Evolutionary conservation across 2,888 invertebrate genomes (phyloP), one percentile per base, ranked within the genome.

Genomic region (Hirtodrosophila duncani): DNA sequence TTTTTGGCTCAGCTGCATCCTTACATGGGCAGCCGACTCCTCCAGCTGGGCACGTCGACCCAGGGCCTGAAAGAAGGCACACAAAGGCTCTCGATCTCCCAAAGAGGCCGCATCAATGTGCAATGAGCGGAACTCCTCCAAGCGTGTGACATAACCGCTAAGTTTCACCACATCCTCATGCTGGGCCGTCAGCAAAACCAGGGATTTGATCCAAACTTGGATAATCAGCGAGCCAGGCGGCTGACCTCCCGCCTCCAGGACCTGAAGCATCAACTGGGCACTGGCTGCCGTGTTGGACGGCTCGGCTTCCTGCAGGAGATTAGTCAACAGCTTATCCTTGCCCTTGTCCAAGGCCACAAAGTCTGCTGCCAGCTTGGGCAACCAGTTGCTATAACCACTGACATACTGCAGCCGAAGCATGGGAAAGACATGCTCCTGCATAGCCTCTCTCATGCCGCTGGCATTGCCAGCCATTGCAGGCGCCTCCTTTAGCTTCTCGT

Each of bases 151-250:
- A 10, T 72, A 61, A n/a, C 53, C 51, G 3, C 82, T 83, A 1
- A 87, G 58, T 1, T 75, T 75, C 0, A 61, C 10, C 0, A 87
- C 83, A 9, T 81, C 72, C 43, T 84, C 84, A 30, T 86, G 83
- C 20, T 74, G 75, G 0, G 84, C 70, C 1, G 81, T 82, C 9
- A 87, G 58, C 3, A 87, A 59, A 1, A 87, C 84, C 20, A 86
- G 48, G 2, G 85, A 86, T 31, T 82, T 85, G 0, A 87, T 58
- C 87, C 87, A 87, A 2, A 84, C 77, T 55, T 85, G 84, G 9
- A 87, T 62, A 1, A 87, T 66, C 0, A 63, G 57, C 0, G 75
- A 18, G n/a, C 59, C 62, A 0, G 63, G 2, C 2, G 63, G 69
- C n/a, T 75, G 36, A 3, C n/a, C 3, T 10, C 1, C 21, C 3